Base-by-base conservation (phyloP, 2,113 vertebrate species). In the Forbesichthys papilliferus region DNA sequence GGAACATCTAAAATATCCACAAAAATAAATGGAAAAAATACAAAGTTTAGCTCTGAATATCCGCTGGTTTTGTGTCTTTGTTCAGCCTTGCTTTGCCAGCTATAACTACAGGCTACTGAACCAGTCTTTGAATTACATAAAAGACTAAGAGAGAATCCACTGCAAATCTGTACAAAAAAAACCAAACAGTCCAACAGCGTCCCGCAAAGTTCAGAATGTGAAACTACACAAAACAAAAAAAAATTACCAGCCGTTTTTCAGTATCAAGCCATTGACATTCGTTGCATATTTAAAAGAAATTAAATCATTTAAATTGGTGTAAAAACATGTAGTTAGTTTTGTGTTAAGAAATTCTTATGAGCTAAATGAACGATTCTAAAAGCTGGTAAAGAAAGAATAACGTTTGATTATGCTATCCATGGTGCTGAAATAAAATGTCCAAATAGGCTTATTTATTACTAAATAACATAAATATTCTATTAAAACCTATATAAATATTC, bases 221-320 rank as follows among this genome's bases (percentile, higher is more conserved):
- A 63, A 64, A 89, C 66, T 89, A 75, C 86, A 89, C 8, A 3
- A 56, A 56, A 16, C 0, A 16, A 16, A 16, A 16, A 16, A 16
- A 14, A n/a, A n/a, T 42, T 5, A 42, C 4, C 1, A 4, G 36
- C 20, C 36, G 36, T 5, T 42, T 2, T 42, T 42, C 36, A 42
- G 4, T 7, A 42, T 42, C 36, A 42, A 42, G 4, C 4, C 36
- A 42, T 42, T 20, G 20, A 20, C 20, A 20, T 20, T 20, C 20
- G 20, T 20, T 20, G 20, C 20, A 42, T 5, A 42, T 42, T 5
- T 42, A 42, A 42, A 42, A 42, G 0, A 42, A 42, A 42, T 42
- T 4, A 2, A 42, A 42, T 42, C 0, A 20, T 1, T 20, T 20
- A 20, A 20, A 20, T 20, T 20, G 20, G 20, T 20, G 20, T 20